These are phyloP conservation scores for Tenthredo notha DNA, from an alignment of 2,888 invertebrate species.

Conservation along the genomic window DNA sequence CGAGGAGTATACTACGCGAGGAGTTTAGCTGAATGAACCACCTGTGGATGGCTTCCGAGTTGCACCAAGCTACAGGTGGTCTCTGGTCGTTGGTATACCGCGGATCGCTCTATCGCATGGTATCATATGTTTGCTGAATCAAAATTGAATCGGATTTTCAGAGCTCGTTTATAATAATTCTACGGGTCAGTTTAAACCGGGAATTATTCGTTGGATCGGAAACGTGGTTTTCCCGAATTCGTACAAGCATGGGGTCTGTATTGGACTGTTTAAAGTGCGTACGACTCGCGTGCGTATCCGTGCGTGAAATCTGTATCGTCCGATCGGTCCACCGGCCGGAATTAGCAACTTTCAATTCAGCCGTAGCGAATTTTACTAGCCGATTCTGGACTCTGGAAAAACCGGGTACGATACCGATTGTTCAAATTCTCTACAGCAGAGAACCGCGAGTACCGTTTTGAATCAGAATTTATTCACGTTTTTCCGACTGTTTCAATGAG, in stretches of 20 bases:
- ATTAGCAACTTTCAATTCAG: slow-evolving; percentile 10
- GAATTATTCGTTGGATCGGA: background rate
- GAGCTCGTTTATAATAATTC: background rate
- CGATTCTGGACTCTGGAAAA: slow-evolving; percentile 15
- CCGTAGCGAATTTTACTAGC: background rate
- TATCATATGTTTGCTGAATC: background rate
- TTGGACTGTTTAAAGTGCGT: slow-evolving; percentile 20
- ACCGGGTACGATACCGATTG: background rate
- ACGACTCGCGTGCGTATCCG: slow-evolving; percentile 30
- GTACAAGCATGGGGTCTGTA: background rate
- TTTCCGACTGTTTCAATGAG: background rate
- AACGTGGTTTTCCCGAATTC: slow-evolving; percentile 43
- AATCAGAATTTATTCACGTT: slow-evolving; percentile 2
- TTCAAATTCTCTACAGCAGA: background rate
- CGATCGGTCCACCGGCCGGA: background rate
- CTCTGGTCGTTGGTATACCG: background rate
- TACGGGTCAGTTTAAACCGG: background rate
- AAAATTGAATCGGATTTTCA: background rate
- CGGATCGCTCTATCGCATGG: background rate
- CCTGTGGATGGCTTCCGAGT: slow-evolving; percentile 51
- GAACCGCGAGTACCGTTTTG: background rate
- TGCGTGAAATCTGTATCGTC: slow-evolving; percentile 35
- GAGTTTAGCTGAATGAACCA: slow-evolving; percentile 54
- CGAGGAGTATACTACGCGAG: background rate
- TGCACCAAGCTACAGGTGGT: slow-evolving; percentile 54